Evolutionary conservation across 2,113 vertebrate genomes (phyloP).

Genomic region (Burhinus bistriatus): DNA sequence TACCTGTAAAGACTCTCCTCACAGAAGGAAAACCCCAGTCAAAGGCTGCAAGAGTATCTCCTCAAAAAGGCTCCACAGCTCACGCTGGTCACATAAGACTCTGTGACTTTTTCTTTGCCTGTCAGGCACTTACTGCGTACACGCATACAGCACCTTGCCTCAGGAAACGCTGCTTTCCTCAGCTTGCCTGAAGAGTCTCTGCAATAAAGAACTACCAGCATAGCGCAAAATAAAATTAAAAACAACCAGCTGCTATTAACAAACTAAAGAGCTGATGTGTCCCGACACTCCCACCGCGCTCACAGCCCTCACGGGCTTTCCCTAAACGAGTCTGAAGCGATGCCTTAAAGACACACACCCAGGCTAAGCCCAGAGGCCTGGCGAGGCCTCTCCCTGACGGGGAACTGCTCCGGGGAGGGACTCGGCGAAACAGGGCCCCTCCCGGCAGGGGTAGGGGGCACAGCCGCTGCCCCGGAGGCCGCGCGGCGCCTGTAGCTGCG

Average conservation of each 20-base stretch:
- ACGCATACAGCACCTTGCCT: fast-evolving
- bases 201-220: background rate
- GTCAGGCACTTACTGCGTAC: fast-evolving
- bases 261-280: background rate
- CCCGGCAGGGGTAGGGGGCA: too few relatives aligned
- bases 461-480: fast-evolving
- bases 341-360: fast-evolving
- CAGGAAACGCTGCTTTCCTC: background rate
- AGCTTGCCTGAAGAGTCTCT: background rate
- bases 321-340: background rate
- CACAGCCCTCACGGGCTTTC: background rate
- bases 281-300: fast-evolving
- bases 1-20: background rate
- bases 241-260: background rate
- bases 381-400: background rate
- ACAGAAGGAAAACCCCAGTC: background rate
- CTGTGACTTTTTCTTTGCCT: background rate
- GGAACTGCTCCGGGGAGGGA: background rate
- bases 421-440: background rate
- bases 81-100: fast-evolving
- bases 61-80: background rate
- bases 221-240: background rate
- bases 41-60: background rate
- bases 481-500: fast-evolving
- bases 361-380: background rate